Evolutionary conservation across 2,888 invertebrate species (phyloP), one percentile per base, ranked within the genome.

Genomic region (Phortica magna): DNA sequence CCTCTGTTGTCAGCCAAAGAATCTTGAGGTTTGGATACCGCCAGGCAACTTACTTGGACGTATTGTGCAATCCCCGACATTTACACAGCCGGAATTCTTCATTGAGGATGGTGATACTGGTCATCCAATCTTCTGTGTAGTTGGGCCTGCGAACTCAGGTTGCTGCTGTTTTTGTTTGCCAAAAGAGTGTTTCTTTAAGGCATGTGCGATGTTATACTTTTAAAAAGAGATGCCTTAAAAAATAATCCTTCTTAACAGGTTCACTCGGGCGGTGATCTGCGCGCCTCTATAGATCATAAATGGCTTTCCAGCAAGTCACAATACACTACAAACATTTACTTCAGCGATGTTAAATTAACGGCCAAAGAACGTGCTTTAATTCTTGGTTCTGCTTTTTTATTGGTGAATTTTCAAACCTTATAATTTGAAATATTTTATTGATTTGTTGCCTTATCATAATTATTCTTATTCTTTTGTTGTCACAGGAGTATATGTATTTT

Each of bases 361-460:
- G 94, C 95, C 1, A 95, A 94, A 83, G 94, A 96, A 75, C 97
- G 98, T 89, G 96, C 97, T 0, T 92, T 96, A 3, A 92, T 98
- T 74, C 90, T 98, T 41, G 98, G 96, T 6, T 95, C 96, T 68
- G 94, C 95, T 0, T 97, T 98, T 92, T 93, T 98, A 77, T 92
- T 98, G 94, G 98, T 97, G 93, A 93, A 92, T 61, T 4, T 22
- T 61, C 7, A 61, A 19, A 19, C 19, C 10, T 14, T 10, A 43
- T 53, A 64, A 43, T 31, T 73, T 64, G 1, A 41, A 7, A 67
- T 7, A 5, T 7, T 17, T 2, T n/a, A 14, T 19, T 57, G 53
- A 41, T 31, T 22, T 14, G 12, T 42, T 7, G 12, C n/a, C 0
- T 31, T 14, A 64, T 10, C 12, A 41, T 57, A 68, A 68, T 57